A percentile compares a stretch with the other conserved stretches of the same genome.
Evolutionary conservation across 2,113 vertebrate species (phyloP).

Genomic region (Murina feae): DNA sequence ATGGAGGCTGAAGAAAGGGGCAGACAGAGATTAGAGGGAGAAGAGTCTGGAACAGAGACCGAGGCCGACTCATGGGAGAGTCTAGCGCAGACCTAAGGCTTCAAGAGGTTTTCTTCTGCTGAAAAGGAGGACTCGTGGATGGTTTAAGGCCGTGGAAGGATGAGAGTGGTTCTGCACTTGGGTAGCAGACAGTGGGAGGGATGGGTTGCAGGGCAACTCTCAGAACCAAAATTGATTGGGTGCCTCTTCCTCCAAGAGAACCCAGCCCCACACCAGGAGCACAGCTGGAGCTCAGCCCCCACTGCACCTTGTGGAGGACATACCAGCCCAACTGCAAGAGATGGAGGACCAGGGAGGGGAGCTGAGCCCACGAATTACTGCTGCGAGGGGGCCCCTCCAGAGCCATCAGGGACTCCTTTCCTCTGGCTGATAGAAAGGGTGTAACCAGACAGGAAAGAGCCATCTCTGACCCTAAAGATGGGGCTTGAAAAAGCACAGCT

Average conservation of each 20-base stretch:
- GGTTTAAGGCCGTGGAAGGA: background rate
- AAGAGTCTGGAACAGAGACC: background rate
- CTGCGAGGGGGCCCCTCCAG: background rate
- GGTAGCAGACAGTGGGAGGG: background rate
- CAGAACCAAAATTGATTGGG: background rate
- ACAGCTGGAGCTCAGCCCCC: background rate
- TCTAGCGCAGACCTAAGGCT: background rate
- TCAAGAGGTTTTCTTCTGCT: background rate
- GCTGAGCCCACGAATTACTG: background rate
- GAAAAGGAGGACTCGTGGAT: background rate
- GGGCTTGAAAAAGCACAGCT: background rate
- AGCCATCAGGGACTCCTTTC: background rate
- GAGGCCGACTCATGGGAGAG: background rate
- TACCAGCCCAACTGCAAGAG: background rate
- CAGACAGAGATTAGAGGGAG: background rate
- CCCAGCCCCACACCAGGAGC: background rate
- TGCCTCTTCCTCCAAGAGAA: background rate
- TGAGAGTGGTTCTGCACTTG: rapidly evolving
- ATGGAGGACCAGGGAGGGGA: background rate
- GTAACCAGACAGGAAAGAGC: background rate
- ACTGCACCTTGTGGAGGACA: background rate
- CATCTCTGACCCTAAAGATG: background rate
- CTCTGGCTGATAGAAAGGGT: background rate
- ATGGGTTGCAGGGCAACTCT: background rate
- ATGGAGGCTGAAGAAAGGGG: background rate